Evolutionary conservation across 2,797 vertebrate genomes (phyloP), one percentile per base, ranked within the genome.

Genomic region (Adelosebastes latens): DNA sequence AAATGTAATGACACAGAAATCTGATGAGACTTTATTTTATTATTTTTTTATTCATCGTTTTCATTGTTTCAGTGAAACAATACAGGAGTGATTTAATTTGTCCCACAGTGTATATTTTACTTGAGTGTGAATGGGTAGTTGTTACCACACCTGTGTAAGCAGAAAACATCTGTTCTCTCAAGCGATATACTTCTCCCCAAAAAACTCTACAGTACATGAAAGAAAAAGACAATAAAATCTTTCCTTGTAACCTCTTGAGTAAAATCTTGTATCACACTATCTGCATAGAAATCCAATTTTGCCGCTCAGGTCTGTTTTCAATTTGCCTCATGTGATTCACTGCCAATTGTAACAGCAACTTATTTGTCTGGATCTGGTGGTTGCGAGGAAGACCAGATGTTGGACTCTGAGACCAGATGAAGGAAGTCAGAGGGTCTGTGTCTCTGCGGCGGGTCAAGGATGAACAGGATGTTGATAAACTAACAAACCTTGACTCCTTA

Each of bases 381-480:
- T 49, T 77, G 74, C 16, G 72, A 87, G 60, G 31, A 87, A 73
- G 75, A 81, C 80, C 94, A 93, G 91, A 93, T 93, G 90, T 91
- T 69, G 72, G 29, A 59, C 72, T 77, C 34, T 16, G 87, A 53
- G 82, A 75, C 81, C 88, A 82, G 68, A 77, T 75, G 86, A 83
- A 80, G 83, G 90, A 87, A 83, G 90, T 80, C 52, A 13, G 77
- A 80, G 75, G 85, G 73, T 78, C 76, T 25, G 69, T 31, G 79
- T 74, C 72, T 83, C 83, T 80, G 73, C 36, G n/a, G 78, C 16
- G 18, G 89, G 85, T 92, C 91, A 80, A 34, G 63, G 88, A 92
- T 87, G 87, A 86, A 85, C 90, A 93, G 93, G 89, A 93, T 87
- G 91, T 92, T 80, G 88, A 91, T 84, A 79, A 79, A 88, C 87